These are phyloP conservation scores for Cistogaster globosa DNA, from an alignment of 2,888 invertebrate species.

Conservation along the genomic window DNA sequence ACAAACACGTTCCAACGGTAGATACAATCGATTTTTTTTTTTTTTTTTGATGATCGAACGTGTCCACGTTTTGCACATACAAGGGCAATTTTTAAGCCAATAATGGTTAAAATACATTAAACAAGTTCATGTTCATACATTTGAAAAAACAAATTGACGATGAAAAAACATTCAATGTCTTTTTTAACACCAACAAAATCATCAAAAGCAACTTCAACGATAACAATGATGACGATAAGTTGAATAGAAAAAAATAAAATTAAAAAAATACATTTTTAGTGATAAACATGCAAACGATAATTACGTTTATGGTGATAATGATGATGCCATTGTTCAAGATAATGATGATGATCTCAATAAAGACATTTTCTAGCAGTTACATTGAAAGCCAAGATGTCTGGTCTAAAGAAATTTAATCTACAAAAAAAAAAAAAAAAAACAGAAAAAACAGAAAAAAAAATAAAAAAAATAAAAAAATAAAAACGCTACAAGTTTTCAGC, in stretches of 20 bases:
- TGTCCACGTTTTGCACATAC: slow-evolving; percentile 56
- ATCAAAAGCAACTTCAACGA: slow-evolving; percentile 28
- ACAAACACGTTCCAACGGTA: slow-evolving; percentile 27
- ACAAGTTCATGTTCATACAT: slow-evolving; percentile 68
- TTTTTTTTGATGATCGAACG: slow-evolving; percentile 55
- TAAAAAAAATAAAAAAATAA: slow-evolving; percentile 6
- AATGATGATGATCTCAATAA: slow-evolving; percentile 66
- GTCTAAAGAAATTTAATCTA: slow-evolving; percentile 56
- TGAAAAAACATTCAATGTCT: slow-evolving; percentile 33
- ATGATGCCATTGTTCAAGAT: slow-evolving; percentile 40
- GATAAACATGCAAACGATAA: slow-evolving; percentile 28
- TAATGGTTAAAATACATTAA: slow-evolving; percentile 69
- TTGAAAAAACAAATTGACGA: slow-evolving; percentile 46
- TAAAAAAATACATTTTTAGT: slow-evolving; percentile 5
- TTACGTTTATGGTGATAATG: slow-evolving; percentile 28
- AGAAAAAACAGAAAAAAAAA: slow-evolving; percentile 2
- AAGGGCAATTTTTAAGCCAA: slow-evolving; percentile 60
- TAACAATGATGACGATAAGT: neutral
- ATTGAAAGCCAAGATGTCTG: slow-evolving; percentile 61
- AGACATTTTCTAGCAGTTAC: slow-evolving; percentile 46
- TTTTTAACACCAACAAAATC: slow-evolving; percentile 1
- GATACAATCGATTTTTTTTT: slow-evolving; percentile 31
- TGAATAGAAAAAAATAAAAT: slow-evolving; percentile 22
- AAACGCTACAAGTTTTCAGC: slow-evolving; percentile 34
- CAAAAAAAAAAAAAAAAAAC: slow-evolving; percentile 16